These are phyloP conservation scores for Epinephelus moara DNA, from an alignment of 2,113 vertebrate genomes.

Conservation along the genomic window DNA sequence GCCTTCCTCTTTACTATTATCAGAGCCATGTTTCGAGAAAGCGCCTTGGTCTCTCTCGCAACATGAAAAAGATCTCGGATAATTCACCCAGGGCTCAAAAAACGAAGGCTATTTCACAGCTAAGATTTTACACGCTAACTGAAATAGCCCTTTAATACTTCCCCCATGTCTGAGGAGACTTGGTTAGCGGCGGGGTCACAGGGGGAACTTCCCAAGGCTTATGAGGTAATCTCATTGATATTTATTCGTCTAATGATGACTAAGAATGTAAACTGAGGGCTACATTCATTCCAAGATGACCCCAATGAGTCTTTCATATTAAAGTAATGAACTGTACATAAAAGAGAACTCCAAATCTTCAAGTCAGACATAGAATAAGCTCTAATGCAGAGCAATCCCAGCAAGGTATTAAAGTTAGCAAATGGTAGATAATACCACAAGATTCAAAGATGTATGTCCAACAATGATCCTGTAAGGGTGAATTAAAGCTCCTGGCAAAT, in stretches of 20 bases:
- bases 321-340: constrained; percentile 82
- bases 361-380: constrained; percentile 74
- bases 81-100: constrained; percentile 64
- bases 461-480: constrained; percentile 76
- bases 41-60: constrained; percentile 53
- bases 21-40: constrained; percentile 68
- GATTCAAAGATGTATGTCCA: constrained; percentile 80
- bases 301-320: constrained; percentile 78
- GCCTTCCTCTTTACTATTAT: constrained; percentile 78
- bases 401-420: constrained; percentile 83
- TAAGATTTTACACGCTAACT: constrained; percentile 67
- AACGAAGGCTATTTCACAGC: constrained; percentile 69
- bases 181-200: constrained; percentile 39
- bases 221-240: constrained; percentile 85
- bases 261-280: constrained; percentile 81
- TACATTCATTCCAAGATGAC: constrained; percentile 76
- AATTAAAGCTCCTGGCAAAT: constrained; percentile 81
- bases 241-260: constrained; percentile 86
- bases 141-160: constrained; percentile 77
- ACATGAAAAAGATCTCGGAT: constrained; percentile 79
- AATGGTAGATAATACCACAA: constrained; percentile 83
- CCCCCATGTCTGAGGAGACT: constrained; percentile 67
- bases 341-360: constrained; percentile 76
- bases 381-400: constrained; percentile 73
- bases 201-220: constrained; percentile 73